Evolutionary conservation across 2,888 invertebrate species (phyloP), one percentile per base, ranked within the genome.

Genomic region (Metacarcinus magister): DNA sequence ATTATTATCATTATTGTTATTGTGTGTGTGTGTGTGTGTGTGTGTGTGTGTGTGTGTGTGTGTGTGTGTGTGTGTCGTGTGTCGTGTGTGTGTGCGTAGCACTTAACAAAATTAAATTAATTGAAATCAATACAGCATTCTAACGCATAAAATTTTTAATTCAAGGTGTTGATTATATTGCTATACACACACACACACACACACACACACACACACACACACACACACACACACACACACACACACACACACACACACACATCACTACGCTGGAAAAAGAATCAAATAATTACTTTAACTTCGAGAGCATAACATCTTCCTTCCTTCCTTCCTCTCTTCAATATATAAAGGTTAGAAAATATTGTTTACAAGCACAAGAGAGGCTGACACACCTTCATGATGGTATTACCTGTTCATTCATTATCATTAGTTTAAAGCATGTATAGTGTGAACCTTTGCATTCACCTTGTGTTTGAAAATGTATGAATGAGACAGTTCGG

Each of bases 191-290:
- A 48, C 48, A 48, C 48, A 48, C 48, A 67, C 23, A 67, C 23
- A 23, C 23, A 67, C 60, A 67, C 60, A 67, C 60, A 67, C 60
- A 67, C 60, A 67, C 60, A 67, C 60, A 67, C 60, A 67, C 60
- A 67, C 60, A 67, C 23, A 75, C 67, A 75, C 23, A 2, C 8
- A 75, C 67, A 75, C 67, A 91, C 43, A 92, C 92, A 92, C 48
- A 92, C 28, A 92, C 48, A 92, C 54, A 92, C 54, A 92, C 54
- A 92, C 54, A 92, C 54, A 92, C 54, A 91, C 46, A 90, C 5
- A 4, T 32, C 4, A 67, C 13, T 23, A 67, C 16, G 67, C 67
- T 19, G 23, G 67, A 67, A 19, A 10, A 19, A 60, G 23, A 48
- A 10, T 48, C 0, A 48, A 48, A 48, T 3, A 10, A 48, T 48